Conservation (phyloP, 2,888 invertebrate genomes). For the Pyrrhia umbra region DNA sequence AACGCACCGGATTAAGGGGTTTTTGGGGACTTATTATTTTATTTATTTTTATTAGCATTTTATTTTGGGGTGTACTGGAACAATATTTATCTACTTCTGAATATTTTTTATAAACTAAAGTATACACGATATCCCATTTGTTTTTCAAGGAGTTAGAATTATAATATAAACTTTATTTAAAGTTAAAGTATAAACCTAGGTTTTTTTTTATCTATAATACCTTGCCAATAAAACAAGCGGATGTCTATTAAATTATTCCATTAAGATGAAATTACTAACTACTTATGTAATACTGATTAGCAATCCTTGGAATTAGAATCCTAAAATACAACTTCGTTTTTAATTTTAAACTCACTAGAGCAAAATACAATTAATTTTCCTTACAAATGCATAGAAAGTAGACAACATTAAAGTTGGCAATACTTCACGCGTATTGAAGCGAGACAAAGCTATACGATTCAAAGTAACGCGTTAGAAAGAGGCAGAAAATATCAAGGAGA, state of each 20-base stretch:
- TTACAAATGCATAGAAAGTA: constrained; percentile 76
- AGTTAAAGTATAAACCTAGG: background rate
- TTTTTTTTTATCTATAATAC: background rate
- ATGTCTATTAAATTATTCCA: fast-evolving
- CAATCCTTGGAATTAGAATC: too few relatives aligned
- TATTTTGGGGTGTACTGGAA: constrained; percentile 24
- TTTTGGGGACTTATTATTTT: constrained; percentile 49
- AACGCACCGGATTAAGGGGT: constrained; percentile 63
- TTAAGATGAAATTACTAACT: too few relatives aligned
- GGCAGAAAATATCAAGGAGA: constrained; percentile 59
- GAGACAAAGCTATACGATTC: constrained; percentile 66
- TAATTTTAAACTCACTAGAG: constrained; percentile 57
- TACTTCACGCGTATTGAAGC: constrained; percentile 70
- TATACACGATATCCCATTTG: constrained; percentile 5
- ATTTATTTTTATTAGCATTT: constrained; percentile 49
- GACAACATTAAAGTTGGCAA: constrained; percentile 81
- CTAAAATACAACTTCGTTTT: too few relatives aligned
- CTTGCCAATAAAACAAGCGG: background rate
- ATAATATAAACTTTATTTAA: background rate
- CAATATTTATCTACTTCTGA: constrained; percentile 35
- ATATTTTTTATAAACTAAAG: constrained; percentile 24
- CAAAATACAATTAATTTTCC: constrained; percentile 58
- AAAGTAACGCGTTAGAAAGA: constrained; percentile 53
- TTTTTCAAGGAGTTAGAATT: background rate
- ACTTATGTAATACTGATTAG: background rate